Conservation (phyloP, 2,797 vertebrate species). For the Buceros bicornis region DNA sequence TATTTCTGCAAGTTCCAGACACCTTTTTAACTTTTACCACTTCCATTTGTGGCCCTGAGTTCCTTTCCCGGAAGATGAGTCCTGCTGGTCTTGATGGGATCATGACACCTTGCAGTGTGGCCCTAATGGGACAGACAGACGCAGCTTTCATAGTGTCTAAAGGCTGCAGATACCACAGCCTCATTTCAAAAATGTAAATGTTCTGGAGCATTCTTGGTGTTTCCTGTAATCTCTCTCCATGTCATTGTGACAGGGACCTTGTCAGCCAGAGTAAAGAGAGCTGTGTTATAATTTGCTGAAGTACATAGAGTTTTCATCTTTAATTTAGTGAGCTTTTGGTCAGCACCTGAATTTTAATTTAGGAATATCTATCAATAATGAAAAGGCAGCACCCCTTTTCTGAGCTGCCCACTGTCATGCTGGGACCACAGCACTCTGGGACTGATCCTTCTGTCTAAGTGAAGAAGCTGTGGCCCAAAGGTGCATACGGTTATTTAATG, state of each 20-base stretch:
- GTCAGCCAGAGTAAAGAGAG: not conserved
- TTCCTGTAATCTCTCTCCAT: accelerated
- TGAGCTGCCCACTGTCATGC: not conserved
- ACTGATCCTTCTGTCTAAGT: not conserved
- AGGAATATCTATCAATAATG: not conserved
- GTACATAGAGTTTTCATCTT: not conserved
- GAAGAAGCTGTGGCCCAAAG: not conserved
- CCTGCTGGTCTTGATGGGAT: not conserved
- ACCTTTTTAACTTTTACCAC: constrained; percentile 5
- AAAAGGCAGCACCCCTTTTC: not conserved
- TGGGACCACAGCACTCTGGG: not conserved
- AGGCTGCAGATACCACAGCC: not conserved
- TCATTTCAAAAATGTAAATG: not conserved
- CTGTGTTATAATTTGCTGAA: not conserved
- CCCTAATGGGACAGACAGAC: not conserved
- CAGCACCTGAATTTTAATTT: not conserved
- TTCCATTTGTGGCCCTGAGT: not conserved
- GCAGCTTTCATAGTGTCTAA: not conserved
- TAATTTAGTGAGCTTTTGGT: not conserved
- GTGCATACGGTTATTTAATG: not conserved
- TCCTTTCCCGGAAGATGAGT: not conserved
- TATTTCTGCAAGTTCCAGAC: constrained; percentile 57
- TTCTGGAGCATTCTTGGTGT: not conserved
- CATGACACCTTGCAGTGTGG: not conserved
- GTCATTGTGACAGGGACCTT: not conserved